Evolutionary conservation across 2,888 invertebrate genomes (phyloP), one percentile per base, ranked within the genome.

Genomic region (Drosophila suboccidentalis): DNA sequence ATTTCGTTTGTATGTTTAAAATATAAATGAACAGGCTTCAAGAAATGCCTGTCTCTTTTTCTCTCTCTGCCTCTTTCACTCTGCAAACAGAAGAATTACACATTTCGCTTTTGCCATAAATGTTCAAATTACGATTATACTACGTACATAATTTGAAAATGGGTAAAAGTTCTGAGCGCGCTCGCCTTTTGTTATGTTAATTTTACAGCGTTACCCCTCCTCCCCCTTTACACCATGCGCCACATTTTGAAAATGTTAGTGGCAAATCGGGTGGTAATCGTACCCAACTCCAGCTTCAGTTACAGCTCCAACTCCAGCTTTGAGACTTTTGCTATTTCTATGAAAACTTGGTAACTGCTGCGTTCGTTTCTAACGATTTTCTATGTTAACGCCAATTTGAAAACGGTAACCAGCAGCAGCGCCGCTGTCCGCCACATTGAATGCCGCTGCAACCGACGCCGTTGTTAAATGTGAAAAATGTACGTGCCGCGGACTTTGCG

Each of bases 401-500:
- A 41, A 76, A 62, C 59, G 65, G 61, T 59, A 62, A 72, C 15
- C 57, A 43, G 44, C 15, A 17, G 43, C 44, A 34, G 34, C n/a
- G 38, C 49, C 19, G 22, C n/a, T 34, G 36, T 36, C 22, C 17
- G 22, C 22, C 22, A 22, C 22, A 22, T 22, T 22, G 32, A 4
- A 13, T 43, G 49, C 19, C 11, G 36, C 39, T n/a, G 59, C 41
- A 15, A 11, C 10, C 10, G 41, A 9, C 17, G 41, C 58, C 19
- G 55, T 32, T 62, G 69, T 67, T 66, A 72, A 58, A 47, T 77
- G 71, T 75, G 70, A 71, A 67, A 82, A 90, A 88, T 87, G 83
- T 87, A 86, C 82, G 80, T 82, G 80, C 75, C 80, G 91, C 89
- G 92, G 91, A 91, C 92, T 92, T 92, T 92, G 92, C 93, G 93